Evolutionary conservation across 2,797 vertebrate species (phyloP), one percentile per base, ranked within the genome.

Genomic region (Propithecus deckenii): DNA sequence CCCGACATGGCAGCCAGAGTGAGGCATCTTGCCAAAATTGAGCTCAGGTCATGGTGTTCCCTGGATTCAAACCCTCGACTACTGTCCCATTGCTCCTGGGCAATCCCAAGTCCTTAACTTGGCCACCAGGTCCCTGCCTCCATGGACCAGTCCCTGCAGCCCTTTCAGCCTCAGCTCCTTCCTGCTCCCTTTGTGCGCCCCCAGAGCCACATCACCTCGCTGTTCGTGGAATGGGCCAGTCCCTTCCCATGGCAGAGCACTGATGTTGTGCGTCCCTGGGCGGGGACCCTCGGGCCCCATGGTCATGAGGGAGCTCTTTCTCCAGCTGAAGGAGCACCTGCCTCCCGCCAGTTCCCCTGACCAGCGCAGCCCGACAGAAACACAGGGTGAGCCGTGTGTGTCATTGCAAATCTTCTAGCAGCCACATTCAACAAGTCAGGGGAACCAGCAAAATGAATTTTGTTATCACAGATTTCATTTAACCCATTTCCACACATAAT

Each of bases 81-180:
- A n/a, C 80, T 55, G 4, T 38, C 63, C 38, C 15, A 4, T 7
- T n/a, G 59, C 50, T 80, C 61, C 41, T 38, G 28, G 84, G 57
- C 32, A n/a, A 75, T 22, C 74, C 79, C 20, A 10, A 11, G 23
- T 92, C 86, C 57, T 65, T 35, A 28, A 15, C 84, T 43, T 32
- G 71, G n/a, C 89, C 78, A 63, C 28, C 55, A 52, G 15, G 20
- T 46, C 86, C 75, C 32, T 90, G 32, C 81, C 46, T 23, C 20
- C 1, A 1, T 17, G 4, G 9, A 25, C 25, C 7, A n/a, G 61
- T 22, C 61, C 32, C 38, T 0, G 0, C 6, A 35, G 59, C 86
- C 80, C 12, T 30, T 14, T 23, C 25, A 32, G 13, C 71, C 65
- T 71, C 69, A 32, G 57, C 59, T 23, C 43, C 50, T 38, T 48